Evolutionary conservation across 2,113 vertebrate species (phyloP).

Genomic region (Gymnogyps californianus): DNA sequence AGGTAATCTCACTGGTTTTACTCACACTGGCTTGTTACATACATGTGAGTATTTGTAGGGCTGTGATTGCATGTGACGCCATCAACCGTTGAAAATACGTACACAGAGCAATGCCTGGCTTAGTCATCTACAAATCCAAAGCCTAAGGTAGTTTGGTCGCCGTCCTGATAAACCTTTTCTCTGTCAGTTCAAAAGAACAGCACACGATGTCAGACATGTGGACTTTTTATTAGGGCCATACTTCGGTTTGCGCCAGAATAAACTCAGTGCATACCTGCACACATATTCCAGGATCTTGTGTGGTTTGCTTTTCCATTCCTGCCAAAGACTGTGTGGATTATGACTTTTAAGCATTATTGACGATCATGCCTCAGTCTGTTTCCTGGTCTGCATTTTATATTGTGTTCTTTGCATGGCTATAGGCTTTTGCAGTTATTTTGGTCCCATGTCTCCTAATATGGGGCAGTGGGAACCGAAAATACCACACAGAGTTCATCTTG

Average conservation of each 20-base stretch:
- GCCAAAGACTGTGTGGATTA: not conserved
- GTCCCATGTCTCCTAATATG: conserved; percentile 1
- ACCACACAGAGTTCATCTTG: not conserved
- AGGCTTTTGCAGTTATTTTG: not conserved
- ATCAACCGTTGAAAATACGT: rapidly evolving
- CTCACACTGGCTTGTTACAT: not conserved
- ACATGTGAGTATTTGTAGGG: rapidly evolving
- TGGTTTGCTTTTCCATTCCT: not conserved
- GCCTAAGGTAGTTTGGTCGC: not conserved
- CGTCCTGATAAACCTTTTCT: not conserved
- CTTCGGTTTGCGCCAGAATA: not conserved
- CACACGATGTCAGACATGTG: not conserved
- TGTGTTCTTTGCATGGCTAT: not conserved
- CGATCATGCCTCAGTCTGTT: not conserved
- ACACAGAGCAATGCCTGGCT: not conserved
- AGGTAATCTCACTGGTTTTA: not conserved
- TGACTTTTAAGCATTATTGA: not conserved
- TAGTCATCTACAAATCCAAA: not conserved
- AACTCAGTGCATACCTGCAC: not conserved
- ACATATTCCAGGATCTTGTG: not conserved
- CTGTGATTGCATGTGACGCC: not conserved
- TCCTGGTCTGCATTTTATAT: not conserved
- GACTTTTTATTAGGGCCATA: not conserved
- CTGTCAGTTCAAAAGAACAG: not conserved
- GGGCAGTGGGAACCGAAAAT: not conserved